Percentiles rank a stretch among this genome's conserved stretches.
These are phyloP conservation scores for Chironomus riparius DNA, from an alignment of 2,888 invertebrate genomes.

Conservation along the genomic window DNA sequence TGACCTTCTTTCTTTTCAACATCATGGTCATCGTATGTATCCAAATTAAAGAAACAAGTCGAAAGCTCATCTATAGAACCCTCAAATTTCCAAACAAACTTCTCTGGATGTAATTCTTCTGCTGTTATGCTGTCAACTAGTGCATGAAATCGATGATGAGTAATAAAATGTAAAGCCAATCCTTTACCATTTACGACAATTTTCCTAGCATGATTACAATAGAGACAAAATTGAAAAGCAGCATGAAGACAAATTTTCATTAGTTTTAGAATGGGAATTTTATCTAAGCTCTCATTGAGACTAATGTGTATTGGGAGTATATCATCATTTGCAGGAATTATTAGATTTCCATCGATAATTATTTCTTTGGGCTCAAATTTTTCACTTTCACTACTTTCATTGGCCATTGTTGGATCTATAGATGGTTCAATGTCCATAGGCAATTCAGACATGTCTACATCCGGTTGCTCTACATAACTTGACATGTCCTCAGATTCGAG, in stretches of 20 bases:
- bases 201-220: conserved; percentile 77
- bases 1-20: conserved; percentile 44
- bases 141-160: conserved; percentile 70
- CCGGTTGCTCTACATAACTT: background rate
- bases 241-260: conserved; percentile 63
- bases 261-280: conserved; percentile 60
- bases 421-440: conserved; percentile 13
- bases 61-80: conserved; percentile 53
- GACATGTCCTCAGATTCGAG: background rate
- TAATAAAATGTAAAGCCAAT: conserved; percentile 67
- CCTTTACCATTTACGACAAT: conserved; percentile 78
- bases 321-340: conserved; percentile 45
- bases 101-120: conserved; percentile 61
- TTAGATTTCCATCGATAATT: conserved; percentile 12
- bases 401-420: background rate
- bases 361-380: conserved; percentile 7
- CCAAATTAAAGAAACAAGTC: conserved; percentile 59
- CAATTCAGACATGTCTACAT: conserved; percentile 30
- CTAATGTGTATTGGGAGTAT: conserved; percentile 59
- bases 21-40: conserved; percentile 56
- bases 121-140: conserved; percentile 68
- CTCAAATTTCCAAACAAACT: conserved; percentile 59
- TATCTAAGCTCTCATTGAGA: conserved; percentile 65
- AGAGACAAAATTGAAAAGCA: conserved; percentile 63
- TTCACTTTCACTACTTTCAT: conserved; percentile 6